phyloP scores from a whole-genome alignment of 2,888 invertebrate species.

The Andrena minutula region DNA sequence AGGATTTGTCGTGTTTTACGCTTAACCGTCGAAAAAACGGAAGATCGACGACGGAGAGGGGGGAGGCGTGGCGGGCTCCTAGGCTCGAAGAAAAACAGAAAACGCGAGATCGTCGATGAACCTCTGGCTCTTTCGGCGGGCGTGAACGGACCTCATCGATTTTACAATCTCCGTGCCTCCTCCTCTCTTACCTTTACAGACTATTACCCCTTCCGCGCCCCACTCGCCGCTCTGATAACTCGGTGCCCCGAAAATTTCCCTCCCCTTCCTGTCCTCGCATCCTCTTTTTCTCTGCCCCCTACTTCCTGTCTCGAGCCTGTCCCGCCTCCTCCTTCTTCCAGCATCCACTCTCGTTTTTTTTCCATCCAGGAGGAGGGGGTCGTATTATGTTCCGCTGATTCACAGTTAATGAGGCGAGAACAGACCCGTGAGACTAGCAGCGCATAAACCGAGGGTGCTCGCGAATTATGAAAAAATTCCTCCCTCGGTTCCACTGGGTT shows the following conservation, averaged over 20 bases:
- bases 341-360: conserved; percentile 49
- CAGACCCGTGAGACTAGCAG: conserved; percentile 70
- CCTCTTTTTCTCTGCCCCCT: conserved; percentile 22
- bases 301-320: conserved; percentile 26
- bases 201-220: conserved; percentile 59
- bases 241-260: conserved; percentile 51
- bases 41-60: conserved; percentile 13
- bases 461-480: conserved; percentile 35
- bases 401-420: conserved; percentile 81
- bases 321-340: conserved; percentile 54
- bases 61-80: conserved; percentile 6
- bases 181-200: conserved; percentile 56
- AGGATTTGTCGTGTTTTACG: conserved; percentile 53
- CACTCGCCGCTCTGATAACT: conserved; percentile 50
- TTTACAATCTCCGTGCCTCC: conserved; percentile 75
- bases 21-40: conserved; percentile 18
- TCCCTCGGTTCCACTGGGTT: background rate
- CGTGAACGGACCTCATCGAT: conserved; percentile 75
- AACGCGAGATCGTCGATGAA: conserved; percentile 56
- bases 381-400: conserved; percentile 77
- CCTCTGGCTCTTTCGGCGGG: conserved; percentile 52
- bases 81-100: conserved; percentile 25
- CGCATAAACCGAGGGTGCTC: conserved; percentile 61
- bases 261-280: conserved; percentile 41
- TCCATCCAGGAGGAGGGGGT: conserved; percentile 43